A percentile compares a stretch with the other conserved stretches of the same genome.
Conservation (phyloP, 2,888 invertebrate species). For the Petrolisthes manimaculis region DNA sequence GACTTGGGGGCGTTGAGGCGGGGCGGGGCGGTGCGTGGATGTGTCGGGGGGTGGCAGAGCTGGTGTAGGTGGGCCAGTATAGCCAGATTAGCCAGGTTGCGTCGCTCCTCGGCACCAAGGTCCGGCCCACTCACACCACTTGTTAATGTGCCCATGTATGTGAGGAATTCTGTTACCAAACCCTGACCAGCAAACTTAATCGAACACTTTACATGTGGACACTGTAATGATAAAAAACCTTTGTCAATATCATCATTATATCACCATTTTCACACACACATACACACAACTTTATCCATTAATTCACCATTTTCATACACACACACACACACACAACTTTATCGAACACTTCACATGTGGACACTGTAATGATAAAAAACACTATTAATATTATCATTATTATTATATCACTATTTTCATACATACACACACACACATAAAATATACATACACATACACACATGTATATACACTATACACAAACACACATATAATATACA, state of each 20-base stretch:
- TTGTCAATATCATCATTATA: background rate
- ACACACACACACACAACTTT: conserved; percentile 72
- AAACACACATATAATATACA: too few relatives aligned
- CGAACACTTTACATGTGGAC: conserved; percentile 75
- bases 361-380: conserved; percentile 70
- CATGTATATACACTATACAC: too few relatives aligned
- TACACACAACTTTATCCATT: background rate
- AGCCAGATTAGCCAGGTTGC: conserved; percentile 78
- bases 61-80: conserved; percentile 77
- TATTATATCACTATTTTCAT: background rate
- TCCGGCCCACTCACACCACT: conserved; percentile 74
- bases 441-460: background rate
- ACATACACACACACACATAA: too few relatives aligned
- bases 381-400: background rate
- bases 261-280: background rate
- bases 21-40: conserved; percentile 41
- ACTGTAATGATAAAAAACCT: conserved; percentile 69
- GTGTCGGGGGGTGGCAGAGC: conserved; percentile 53
- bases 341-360: conserved; percentile 75
- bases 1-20: conserved; percentile 20
- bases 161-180: conserved; percentile 76
- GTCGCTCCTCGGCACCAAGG: conserved; percentile 73
- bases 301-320: too few relatives aligned
- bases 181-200: conserved; percentile 77
- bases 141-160: conserved; percentile 75